A percentile compares a stretch with the other conserved stretches of the same genome.
phyloP scores from a whole-genome alignment of 2,888 invertebrate species.

The Luperina testacea region DNA sequence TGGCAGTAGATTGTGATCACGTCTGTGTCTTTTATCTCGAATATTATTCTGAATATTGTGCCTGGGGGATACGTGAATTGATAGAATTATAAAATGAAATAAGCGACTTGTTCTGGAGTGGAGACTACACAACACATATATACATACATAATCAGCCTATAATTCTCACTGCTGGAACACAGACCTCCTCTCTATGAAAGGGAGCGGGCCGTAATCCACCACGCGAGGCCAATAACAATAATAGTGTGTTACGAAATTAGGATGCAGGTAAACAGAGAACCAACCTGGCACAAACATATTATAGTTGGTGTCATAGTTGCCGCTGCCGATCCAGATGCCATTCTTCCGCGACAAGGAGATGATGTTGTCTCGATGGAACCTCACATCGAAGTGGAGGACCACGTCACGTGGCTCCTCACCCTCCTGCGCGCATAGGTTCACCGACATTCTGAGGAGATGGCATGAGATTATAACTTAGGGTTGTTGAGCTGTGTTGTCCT shows the following conservation, averaged over 20 bases:
- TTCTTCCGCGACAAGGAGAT: conserved; percentile 86
- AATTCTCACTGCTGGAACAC: too few species aligned
- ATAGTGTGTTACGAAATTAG: too few species aligned
- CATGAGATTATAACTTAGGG: not conserved
- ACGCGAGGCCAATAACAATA: too few species aligned
- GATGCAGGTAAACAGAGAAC: conserved; percentile 32
- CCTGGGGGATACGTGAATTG: conserved; percentile 69
- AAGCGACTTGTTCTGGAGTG: not conserved
- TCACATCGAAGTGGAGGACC: conserved; percentile 86
- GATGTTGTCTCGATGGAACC: conserved; percentile 87
- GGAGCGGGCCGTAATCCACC: too few species aligned
- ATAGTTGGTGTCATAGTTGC: conserved; percentile 87
- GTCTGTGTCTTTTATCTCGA: conserved; percentile 87
- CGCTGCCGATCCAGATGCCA: conserved; percentile 87
- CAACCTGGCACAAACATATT: conserved; percentile 88
- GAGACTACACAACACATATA: not conserved
- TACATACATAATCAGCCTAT: too few species aligned
- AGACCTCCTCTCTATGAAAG: too few species aligned
- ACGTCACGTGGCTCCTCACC: conserved; percentile 87
- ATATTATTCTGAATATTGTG: conserved; percentile 85
- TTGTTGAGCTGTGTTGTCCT: not conserved
- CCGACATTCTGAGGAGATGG: conserved; percentile 81
- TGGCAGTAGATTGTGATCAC: conserved; percentile 89
- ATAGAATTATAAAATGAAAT: not conserved
- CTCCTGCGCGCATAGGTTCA: conserved; percentile 86